Evolutionary conservation across 2,888 invertebrate species (phyloP).

Genomic region (Pinctada fucata): DNA sequence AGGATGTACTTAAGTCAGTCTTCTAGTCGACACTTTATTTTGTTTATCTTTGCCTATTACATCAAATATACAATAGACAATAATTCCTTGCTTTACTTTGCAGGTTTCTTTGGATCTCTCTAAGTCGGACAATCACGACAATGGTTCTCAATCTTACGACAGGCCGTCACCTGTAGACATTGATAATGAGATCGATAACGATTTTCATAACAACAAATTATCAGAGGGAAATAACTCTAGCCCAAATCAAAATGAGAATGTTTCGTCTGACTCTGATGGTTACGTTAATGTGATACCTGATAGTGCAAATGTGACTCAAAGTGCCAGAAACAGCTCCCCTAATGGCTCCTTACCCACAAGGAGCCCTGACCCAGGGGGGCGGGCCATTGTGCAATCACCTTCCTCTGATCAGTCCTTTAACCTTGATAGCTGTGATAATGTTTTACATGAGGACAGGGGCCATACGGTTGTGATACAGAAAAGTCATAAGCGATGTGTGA

Average conservation of each 20-base stretch:
- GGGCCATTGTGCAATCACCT: too few species aligned
- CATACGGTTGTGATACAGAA: conserved; percentile 11
- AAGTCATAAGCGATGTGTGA: conserved; percentile 5
- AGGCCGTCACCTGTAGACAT: neutral
- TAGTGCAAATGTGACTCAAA: neutral
- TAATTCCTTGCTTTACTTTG: neutral
- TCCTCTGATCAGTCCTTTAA: neutral
- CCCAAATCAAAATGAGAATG: neutral
- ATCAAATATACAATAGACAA: too few species aligned
- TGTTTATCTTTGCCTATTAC: too few species aligned
- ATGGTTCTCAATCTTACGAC: neutral
- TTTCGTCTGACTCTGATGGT: neutral
- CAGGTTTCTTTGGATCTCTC: neutral
- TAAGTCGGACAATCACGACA: neutral
- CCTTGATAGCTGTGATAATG: neutral
- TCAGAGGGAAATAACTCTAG: neutral
- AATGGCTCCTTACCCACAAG: neutral
- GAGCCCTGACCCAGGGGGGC: too few species aligned
- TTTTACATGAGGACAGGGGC: conserved; percentile 2
- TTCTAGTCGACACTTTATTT: too few species aligned
- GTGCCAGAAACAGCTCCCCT: neutral
- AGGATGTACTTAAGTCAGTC: too few species aligned
- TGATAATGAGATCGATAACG: neutral
- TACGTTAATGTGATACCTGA: neutral
- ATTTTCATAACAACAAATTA: neutral